phyloP scores from a whole-genome alignment of 2,113 vertebrate genomes.

The Microcebus griseorufus region DNA sequence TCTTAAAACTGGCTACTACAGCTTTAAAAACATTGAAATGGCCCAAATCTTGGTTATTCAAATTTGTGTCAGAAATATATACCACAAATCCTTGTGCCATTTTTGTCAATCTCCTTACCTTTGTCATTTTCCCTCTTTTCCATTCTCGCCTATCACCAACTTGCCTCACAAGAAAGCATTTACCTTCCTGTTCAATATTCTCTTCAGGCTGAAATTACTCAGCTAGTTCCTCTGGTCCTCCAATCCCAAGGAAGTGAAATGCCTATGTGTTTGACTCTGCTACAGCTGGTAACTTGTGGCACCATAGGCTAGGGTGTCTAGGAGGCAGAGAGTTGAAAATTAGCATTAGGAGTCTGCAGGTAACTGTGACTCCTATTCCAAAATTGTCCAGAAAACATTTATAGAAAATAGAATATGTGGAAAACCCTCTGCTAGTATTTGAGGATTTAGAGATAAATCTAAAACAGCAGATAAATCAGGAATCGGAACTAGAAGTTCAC shows the following conservation, averaged over 20 bases:
- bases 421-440: background rate
- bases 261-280: conserved; percentile 41
- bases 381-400: conserved; percentile 21
- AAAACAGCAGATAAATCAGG: background rate
- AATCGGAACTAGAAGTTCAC: background rate
- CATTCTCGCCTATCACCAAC: background rate
- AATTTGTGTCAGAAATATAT: background rate
- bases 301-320: conserved; percentile 47
- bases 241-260: background rate
- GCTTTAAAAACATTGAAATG: background rate
- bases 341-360: conserved; percentile 55
- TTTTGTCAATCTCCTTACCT: background rate
- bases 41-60: background rate
- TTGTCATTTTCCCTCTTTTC: background rate
- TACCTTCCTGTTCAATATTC: conserved; percentile 44
- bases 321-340: conserved; percentile 44
- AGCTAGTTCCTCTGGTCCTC: conserved; percentile 6
- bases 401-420: background rate
- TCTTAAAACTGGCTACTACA: background rate
- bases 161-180: conserved; percentile 19
- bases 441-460: conserved; percentile 28
- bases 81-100: background rate
- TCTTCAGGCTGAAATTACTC: conserved; percentile 13
- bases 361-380: conserved; percentile 38
- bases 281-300: conserved; percentile 39